Evolutionary conservation across 2,113 vertebrate genomes (phyloP), one percentile per base, ranked within the genome.

Genomic region (Puma concolor): DNA sequence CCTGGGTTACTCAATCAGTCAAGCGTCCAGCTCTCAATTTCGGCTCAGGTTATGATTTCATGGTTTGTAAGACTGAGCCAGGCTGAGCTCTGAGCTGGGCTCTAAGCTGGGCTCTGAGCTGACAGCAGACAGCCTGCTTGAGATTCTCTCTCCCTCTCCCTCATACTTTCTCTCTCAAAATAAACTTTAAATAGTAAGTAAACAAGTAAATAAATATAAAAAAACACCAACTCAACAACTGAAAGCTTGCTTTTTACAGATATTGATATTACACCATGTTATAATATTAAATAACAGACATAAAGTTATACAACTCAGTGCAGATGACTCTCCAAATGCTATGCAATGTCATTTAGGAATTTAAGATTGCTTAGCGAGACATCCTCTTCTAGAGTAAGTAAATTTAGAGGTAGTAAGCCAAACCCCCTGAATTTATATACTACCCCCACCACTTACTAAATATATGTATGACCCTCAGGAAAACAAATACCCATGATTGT

Each of bases 231-330:
- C 41, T 85, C 33, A 88, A 81, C 21, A 84, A 66, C 0, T 10
- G 17, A 92, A 81, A 33, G 41, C 41, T 25, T 93, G 48, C 36
- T 76, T 93, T 97, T 86, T 96, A 93, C 8, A 89, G 12, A 57
- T 48, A 72, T 0, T 82, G 25, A 33, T 31, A 80, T 67, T 67
- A 94, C 7, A 66, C 31, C 38, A 84, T 76, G 60, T 64, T 85
- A 66, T 31, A 82, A 10, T 57, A 54, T 44, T 54, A 90, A 95
- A 31, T 63, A 38, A 52, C 33, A 64, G 29, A 44, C 48, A 94
- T 38, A 36, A 95, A 97, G 80, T 84, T 93, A 74, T 3, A 66
- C 4, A 91, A 84, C 8, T 67, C 60, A 38, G 23, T 44, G 15
- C 3, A 72, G 12, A 52, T 15, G 4, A 92, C 76, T 90, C 82